These are phyloP conservation scores for Drosophila sp. DNA, from an alignment of 1,140 invertebrate species.

Conservation along the genomic window DNA sequence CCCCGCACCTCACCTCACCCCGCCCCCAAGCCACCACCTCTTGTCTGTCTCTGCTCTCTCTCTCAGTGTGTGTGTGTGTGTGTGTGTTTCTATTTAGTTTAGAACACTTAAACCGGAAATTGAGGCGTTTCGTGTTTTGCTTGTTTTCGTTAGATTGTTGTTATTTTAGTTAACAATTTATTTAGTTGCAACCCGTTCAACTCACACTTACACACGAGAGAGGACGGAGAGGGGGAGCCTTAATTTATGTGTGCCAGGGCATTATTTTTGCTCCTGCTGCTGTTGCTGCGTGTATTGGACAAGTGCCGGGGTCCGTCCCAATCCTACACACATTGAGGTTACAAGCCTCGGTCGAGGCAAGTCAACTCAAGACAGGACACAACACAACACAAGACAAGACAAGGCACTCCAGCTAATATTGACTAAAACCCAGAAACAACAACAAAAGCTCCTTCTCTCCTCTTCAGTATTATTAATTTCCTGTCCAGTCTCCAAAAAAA, in stretches of 20 bases:
- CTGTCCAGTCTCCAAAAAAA: slow-evolving; percentile 10
- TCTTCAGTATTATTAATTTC: slow-evolving; percentile 37
- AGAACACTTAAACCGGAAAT: slow-evolving; percentile 81
- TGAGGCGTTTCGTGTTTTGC: slow-evolving; percentile 80
- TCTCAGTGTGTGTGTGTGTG: slow-evolving; percentile 22
- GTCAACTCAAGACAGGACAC: slow-evolving; percentile 1
- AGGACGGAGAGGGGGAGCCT: neutral
- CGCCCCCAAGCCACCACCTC: neutral
- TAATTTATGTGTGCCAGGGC: slow-evolving; percentile 64
- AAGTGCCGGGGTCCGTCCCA: slow-evolving; percentile 22
- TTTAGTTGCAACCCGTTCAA: slow-evolving; percentile 64
- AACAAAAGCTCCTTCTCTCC: neutral
- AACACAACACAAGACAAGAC: neutral
- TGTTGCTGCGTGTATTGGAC: slow-evolving; percentile 35
- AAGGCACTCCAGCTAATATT: slow-evolving; percentile 6
- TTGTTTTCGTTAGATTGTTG: slow-evolving; percentile 80
- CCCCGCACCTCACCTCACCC: neutral
- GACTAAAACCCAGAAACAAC: neutral
- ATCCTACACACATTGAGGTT: slow-evolving; percentile 1
- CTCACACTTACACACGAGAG: slow-evolving; percentile 20
- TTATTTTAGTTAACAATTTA: slow-evolving; percentile 82
- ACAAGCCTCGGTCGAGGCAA: neutral
- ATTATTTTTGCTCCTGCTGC: slow-evolving; percentile 45
- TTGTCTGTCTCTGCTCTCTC: slow-evolving; percentile 8
- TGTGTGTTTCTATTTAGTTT: slow-evolving; percentile 73